phyloP scores from a whole-genome alignment of 2,888 invertebrate species.

The Pardosa pseudoannulata region DNA sequence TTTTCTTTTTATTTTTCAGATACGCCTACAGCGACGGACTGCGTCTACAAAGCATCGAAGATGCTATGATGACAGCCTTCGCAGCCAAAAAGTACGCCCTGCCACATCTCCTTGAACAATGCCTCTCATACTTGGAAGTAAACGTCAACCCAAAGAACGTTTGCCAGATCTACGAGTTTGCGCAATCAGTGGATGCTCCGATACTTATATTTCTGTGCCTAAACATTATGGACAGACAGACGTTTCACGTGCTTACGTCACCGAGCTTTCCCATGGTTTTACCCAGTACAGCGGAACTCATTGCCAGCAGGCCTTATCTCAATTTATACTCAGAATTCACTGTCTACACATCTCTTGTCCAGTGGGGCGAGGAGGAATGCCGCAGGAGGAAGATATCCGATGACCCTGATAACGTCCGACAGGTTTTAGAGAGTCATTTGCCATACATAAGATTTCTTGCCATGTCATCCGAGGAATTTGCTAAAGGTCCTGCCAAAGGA shows the following conservation, averaged over 20 bases:
- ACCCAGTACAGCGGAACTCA: constrained; percentile 63
- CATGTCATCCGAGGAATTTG: constrained; percentile 74
- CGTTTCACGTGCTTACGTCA: constrained; percentile 74
- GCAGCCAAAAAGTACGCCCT: constrained; percentile 75
- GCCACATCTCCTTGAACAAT: constrained; percentile 74
- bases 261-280: constrained; percentile 54
- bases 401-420: constrained; percentile 61
- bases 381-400: constrained; percentile 51
- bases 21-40: constrained; percentile 75
- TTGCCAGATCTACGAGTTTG: constrained; percentile 75
- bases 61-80: constrained; percentile 75
- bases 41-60: constrained; percentile 75
- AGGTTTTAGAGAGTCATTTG: constrained; percentile 67
- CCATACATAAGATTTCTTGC: constrained; percentile 73
- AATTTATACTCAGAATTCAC: constrained; percentile 75
- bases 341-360: constrained; percentile 74
- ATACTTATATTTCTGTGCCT: constrained; percentile 74
- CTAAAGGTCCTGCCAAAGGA: constrained; percentile 71
- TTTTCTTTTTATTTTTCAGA: constrained; percentile 49
- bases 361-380: constrained; percentile 74
- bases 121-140: constrained; percentile 74
- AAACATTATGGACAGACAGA: constrained; percentile 75
- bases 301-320: constrained; percentile 73
- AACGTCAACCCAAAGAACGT: constrained; percentile 74
- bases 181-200: constrained; percentile 74